Conservation (phyloP, 2,888 invertebrate species). For the Agrochola lychnidis region DNA sequence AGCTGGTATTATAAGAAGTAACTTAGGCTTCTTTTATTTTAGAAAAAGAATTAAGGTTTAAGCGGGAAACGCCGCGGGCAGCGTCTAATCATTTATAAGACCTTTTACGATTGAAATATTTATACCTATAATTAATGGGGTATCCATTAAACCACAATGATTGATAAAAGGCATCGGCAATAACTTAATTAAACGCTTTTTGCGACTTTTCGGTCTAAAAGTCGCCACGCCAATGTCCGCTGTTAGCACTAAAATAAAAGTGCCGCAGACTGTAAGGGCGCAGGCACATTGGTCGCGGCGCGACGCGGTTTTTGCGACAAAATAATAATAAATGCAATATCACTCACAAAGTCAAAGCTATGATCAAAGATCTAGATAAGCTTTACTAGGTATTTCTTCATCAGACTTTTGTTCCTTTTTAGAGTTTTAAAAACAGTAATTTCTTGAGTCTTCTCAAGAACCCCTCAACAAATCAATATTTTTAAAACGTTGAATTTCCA, state of each 20-base stretch:
- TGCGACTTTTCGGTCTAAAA: constrained; percentile 53
- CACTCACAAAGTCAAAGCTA: no score
- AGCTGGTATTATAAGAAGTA: no score
- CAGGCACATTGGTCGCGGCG: neutral
- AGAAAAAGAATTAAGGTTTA: no score
- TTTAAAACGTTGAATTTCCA: neutral
- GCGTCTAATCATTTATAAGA: neutral
- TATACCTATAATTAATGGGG: constrained; percentile 63
- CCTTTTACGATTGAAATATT: constrained; percentile 55
- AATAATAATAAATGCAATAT: no score
- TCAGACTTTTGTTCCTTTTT: neutral
- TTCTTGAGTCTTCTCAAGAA: neutral
- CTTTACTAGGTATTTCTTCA: no score
- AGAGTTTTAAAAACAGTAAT: neutral
- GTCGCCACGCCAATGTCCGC: constrained; percentile 49
- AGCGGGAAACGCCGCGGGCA: no score
- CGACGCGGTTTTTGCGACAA: neutral
- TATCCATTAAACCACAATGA: constrained; percentile 64
- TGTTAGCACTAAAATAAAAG: constrained; percentile 58
- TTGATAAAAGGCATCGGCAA: constrained; percentile 66
- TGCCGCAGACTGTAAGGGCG: constrained; percentile 26
- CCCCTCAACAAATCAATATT: neutral
- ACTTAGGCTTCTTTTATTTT: no score
- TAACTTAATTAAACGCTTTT: constrained; percentile 68
- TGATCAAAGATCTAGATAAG: no score